Conservation (phyloP, 2,888 invertebrate genomes). For the Eutolmus rufibarbis region DNA sequence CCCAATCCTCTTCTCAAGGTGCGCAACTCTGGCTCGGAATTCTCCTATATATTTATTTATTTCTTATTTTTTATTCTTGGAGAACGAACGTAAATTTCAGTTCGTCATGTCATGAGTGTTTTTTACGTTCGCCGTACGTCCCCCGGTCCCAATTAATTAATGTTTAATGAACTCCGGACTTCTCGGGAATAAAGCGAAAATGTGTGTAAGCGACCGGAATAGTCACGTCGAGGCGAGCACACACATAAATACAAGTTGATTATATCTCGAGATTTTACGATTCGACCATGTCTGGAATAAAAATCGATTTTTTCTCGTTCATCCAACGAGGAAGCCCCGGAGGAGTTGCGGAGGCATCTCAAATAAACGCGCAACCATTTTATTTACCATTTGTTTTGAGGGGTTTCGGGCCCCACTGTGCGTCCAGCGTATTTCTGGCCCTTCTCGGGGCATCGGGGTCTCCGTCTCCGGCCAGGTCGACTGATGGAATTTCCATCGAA, state of each 20-base stretch:
- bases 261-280: slow-evolving; percentile 47
- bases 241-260: slow-evolving; percentile 45
- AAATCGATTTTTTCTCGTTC: slow-evolving; percentile 44
- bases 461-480: neutral
- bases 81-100: slow-evolving; percentile 42
- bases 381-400: neutral
- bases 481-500: neutral
- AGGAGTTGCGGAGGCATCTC: neutral
- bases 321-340: neutral
- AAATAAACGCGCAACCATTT: neutral
- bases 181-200: neutral
- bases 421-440: neutral
- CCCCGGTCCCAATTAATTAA: slow-evolving; percentile 45
- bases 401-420: neutral
- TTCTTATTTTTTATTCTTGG: neutral
- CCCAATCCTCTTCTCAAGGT: neutral
- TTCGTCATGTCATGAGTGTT: slow-evolving; percentile 8
- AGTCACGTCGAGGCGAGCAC: slow-evolving; percentile 16
- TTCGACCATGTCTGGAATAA: slow-evolving; percentile 45
- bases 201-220: slow-evolving; percentile 35
- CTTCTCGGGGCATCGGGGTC: neutral
- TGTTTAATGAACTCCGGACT: slow-evolving; percentile 44
- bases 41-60: neutral
- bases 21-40: neutral
- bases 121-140: neutral